Evolutionary conservation across 2,888 invertebrate genomes (phyloP).

Genomic region (Pharmacophagus antenor): DNA sequence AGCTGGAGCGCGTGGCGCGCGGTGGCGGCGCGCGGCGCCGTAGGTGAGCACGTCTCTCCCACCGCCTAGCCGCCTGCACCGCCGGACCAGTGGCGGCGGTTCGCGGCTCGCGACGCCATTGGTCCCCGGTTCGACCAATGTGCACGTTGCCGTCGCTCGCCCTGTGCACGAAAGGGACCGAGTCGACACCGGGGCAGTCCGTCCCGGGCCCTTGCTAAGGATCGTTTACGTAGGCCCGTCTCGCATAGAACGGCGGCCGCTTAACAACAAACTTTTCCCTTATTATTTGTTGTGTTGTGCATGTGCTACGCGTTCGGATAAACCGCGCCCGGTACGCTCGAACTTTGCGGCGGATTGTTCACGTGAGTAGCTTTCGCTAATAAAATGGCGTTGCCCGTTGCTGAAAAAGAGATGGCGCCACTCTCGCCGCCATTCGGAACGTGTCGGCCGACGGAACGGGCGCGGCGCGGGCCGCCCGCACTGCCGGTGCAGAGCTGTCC

Average conservation of each 20-base stretch:
- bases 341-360: conserved; percentile 48
- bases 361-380: conserved; percentile 62
- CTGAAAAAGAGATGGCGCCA: conserved; percentile 69
- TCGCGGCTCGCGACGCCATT: conserved; percentile 51
- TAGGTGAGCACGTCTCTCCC: conserved; percentile 64
- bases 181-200: conserved; percentile 55
- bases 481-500: not conserved
- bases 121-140: conserved; percentile 60
- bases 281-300: conserved; percentile 49
- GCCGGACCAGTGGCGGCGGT: conserved; percentile 54
- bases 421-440: conserved; percentile 38
- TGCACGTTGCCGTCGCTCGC: conserved; percentile 46
- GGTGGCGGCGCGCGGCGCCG: conserved; percentile 51
- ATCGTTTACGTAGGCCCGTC: conserved; percentile 55
- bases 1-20: conserved; percentile 59
- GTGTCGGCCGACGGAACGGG: not conserved
- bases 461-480: not conserved
- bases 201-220: conserved; percentile 68
- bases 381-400: conserved; percentile 44
- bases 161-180: conserved; percentile 71
- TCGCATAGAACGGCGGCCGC: conserved; percentile 49
- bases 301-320: conserved; percentile 49
- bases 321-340: conserved; percentile 45
- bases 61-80: conserved; percentile 60
- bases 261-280: conserved; percentile 59